Evolutionary conservation across 2,888 invertebrate genomes (phyloP), one percentile per base, ranked within the genome.

Genomic region (Mayetiola destructor): DNA sequence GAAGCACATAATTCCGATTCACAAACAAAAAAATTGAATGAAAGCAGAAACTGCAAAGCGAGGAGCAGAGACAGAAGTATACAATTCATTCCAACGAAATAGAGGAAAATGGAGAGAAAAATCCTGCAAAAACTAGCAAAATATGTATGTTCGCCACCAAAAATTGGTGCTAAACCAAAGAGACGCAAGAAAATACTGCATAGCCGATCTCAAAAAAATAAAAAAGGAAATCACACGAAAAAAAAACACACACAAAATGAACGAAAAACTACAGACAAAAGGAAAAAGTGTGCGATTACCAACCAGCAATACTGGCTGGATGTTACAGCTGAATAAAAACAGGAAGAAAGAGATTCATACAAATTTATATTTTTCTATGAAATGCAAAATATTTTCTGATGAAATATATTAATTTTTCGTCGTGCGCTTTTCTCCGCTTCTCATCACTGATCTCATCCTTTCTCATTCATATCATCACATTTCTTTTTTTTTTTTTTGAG

Each of bases 131-230:
- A n/a, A n/a, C n/a, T n/a, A n/a, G n/a, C n/a, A n/a, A 48, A 48
- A 23, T n/a, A 37, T n/a, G n/a, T n/a, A 37, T 16, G 9, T 14
- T 27, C 48, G 48, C 20, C n/a, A 48, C n/a, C 48, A 27, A 48
- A 48, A 48, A n/a, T n/a, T 48, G 48, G 48, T 48, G 48, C 48
- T 27, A 27, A 48, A 27, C 27, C 48, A 27, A 21, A n/a, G n/a
- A n/a, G n/a, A n/a, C 20, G 40, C 23, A 27, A 48, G 48, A 48
- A 48, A 48, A 48, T 48, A 48, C 48, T 48, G 48, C 48, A 48
- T 48, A 48, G 48, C 48, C 23, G 48, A 48, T 48, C 16, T 27
- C 48, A 48, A n/a, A n/a, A n/a, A n/a, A n/a, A n/a, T n/a, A n/a
- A n/a, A n/a, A n/a, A n/a, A n/a, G n/a, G n/a, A n/a, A n/a, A n/a